phyloP scores from a whole-genome alignment of 2,113 vertebrate species.

The Eptesicus fuscus region DNA sequence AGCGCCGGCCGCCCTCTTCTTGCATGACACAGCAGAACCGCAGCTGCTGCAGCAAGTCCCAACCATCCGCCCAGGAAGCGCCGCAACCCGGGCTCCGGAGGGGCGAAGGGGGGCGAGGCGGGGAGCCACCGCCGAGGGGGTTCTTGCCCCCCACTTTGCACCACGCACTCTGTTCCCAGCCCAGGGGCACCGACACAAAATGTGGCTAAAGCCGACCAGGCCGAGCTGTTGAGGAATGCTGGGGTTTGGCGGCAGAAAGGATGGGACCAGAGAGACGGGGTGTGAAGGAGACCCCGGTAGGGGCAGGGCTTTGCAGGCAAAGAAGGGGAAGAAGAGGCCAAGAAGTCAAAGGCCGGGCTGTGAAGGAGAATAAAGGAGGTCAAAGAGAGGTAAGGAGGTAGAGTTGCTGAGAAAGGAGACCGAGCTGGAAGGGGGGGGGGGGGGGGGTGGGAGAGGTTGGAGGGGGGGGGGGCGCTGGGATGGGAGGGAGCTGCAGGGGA shows the following conservation, averaged over 20 bases:
- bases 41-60: slow-evolving; percentile 74
- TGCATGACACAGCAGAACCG: slow-evolving; percentile 87
- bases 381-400: slow-evolving; percentile 54
- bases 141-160: slow-evolving; percentile 41
- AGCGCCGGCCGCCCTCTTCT: slow-evolving; percentile 71
- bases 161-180: slow-evolving; percentile 19
- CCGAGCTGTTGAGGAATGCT: slow-evolving; percentile 50
- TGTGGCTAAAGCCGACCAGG: slow-evolving; percentile 49
- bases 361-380: slow-evolving; percentile 54
- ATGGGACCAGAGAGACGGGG: slow-evolving; percentile 40
- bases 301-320: slow-evolving; percentile 32
- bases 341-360: slow-evolving; percentile 48
- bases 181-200: not conserved
- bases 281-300: slow-evolving; percentile 28
- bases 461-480: not conserved
- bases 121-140: slow-evolving; percentile 39
- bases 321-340: slow-evolving; percentile 45
- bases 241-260: slow-evolving; percentile 45
- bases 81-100: slow-evolving; percentile 50
- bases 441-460: not conserved
- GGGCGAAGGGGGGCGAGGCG: slow-evolving; percentile 50
- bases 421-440: not conserved
- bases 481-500: not conserved
- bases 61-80: slow-evolving; percentile 78
- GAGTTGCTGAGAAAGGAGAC: slow-evolving; percentile 11